Base-by-base conservation (phyloP, 2,797 vertebrate genomes). In the Crocidura indochinensis region DNA sequence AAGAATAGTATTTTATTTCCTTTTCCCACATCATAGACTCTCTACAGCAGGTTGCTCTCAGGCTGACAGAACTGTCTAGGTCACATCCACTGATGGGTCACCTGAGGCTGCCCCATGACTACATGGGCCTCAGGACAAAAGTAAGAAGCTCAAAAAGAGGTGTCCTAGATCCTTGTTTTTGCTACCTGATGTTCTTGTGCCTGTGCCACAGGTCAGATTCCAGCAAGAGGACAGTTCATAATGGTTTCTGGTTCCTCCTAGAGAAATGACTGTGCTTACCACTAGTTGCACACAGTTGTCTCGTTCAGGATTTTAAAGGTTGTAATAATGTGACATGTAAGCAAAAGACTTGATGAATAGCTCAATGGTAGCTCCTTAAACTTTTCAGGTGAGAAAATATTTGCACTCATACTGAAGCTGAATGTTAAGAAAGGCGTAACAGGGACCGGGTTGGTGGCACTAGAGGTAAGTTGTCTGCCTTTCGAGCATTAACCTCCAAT, bases 201-300 rank as follows among this genome's bases (percentile, higher is more conserved):
- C 82, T 89, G 72, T 84, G 78, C 67, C 88, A 91, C 24, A 53
- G 64, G 67, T 84, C 74, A 93, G 84, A 90, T 60, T 93, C 69
- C 29, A 2, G 0, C 26, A 82, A 62, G 69, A 82, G 49, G 88
- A 65, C 81, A 83, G 80, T 27, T 46, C 46, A 83, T 81, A 38
- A 44, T 27, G 64, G 46, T 60, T 96, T 94, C 94, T 31, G 5
- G 78, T 73, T 89, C 79, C 84, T 95, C 27, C 67, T 29, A 22
- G 68, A 46, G 10, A 60, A 56, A 49, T 10, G 24, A 46, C 82
- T 46, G 20, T 15, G 8, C 26, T 79, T 49, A 75, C 22, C 12
- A 11, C 15, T 68, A 47, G 60, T 67, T 64, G n/a, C 17, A 31
- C 8, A n/a, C 7, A 71, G 68, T 14, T 60, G 44, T 76, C 75